Base-by-base conservation (phyloP, 2,888 invertebrate species). In the Thera obeliscata region DNA sequence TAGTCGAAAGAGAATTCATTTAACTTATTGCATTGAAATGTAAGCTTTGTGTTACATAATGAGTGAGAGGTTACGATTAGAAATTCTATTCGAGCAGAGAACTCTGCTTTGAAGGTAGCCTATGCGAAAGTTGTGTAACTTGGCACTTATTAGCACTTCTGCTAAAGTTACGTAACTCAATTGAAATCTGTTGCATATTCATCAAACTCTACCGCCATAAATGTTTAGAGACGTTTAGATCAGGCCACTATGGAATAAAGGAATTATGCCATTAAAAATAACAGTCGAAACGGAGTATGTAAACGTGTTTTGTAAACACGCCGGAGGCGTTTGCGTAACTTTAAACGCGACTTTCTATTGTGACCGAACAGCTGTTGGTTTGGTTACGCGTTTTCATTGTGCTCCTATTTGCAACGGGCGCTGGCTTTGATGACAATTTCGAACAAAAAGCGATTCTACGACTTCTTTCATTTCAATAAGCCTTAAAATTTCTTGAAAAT, bases 311-410 rank as follows among this genome's bases (percentile, higher is more conserved):
- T 81, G 87, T 88, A 86, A 87, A 88, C 84, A 83, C 69, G 78
- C 76, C 77, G 65, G 73, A 76, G 74, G 74, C 74, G 80, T 85
- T 90, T 90, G 86, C 88, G 90, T 91, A 90, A 91, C 83, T 76
- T 81, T 76, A 76, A 81, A 82, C 81, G 77, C 82, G 76, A 84
- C 87, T 89, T 87, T 88, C 89, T 87, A 90, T 93, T 93, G 91
- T 91, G 79, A 82, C 78, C 75, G 80, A 84, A 83, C 88, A 88
- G 89, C 88, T 91, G 92, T 87, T 82, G 77, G 81, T 82, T 82
- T 75, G 66, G 88, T 88, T 89, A 87, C 87, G 87, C 82, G 78
- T 74, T 65, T 41, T 81, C 76, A 87, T 91, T 89, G 88, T 90
- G 76, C 79, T 84, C 80, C 84, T 84, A 83, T 88, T 90, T 85